A percentile compares a stretch with the other conserved stretches of the same genome.
phyloP scores from a whole-genome alignment of 2,113 vertebrate species.

The Oreamnos americanus region DNA sequence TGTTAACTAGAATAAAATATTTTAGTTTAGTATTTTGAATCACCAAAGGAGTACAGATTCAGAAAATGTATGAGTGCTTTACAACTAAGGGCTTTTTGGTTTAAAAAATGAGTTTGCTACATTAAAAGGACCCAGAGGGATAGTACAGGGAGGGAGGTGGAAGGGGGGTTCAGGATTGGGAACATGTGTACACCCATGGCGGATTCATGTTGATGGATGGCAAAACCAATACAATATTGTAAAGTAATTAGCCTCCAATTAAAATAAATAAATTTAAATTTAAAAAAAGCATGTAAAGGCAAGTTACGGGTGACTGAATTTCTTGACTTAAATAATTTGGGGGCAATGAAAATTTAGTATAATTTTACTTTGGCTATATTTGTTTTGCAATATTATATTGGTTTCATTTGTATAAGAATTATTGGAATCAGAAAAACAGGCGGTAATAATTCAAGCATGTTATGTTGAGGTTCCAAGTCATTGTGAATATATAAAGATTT shows the following conservation, averaged over 20 bases:
- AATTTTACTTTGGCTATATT: not conserved
- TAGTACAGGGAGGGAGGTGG: too few species aligned
- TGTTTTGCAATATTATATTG: not conserved
- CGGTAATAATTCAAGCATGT: not conserved
- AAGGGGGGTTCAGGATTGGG: too few species aligned
- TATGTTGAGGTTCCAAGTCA: not conserved
- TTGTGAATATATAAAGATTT: not conserved
- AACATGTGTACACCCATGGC: too few species aligned
- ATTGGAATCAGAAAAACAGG: not conserved
- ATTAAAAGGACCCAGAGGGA: not conserved
- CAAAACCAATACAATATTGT: too few species aligned
- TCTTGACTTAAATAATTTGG: not conserved
- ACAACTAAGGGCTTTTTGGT: not conserved
- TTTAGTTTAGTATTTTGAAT: not conserved
- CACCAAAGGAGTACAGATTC: not conserved
- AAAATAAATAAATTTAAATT: too few species aligned
- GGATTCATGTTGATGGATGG: too few species aligned
- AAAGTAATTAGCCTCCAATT: too few species aligned
- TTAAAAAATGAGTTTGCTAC: not conserved
- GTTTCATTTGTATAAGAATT: not conserved
- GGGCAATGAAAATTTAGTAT: not conserved
- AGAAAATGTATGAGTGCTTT: not conserved
- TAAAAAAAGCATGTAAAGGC: not conserved
- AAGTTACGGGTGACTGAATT: not conserved
- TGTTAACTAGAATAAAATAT: not conserved